phyloP scores from a whole-genome alignment of 2,797 vertebrate genomes.

The Adrianichthys oophorus region DNA sequence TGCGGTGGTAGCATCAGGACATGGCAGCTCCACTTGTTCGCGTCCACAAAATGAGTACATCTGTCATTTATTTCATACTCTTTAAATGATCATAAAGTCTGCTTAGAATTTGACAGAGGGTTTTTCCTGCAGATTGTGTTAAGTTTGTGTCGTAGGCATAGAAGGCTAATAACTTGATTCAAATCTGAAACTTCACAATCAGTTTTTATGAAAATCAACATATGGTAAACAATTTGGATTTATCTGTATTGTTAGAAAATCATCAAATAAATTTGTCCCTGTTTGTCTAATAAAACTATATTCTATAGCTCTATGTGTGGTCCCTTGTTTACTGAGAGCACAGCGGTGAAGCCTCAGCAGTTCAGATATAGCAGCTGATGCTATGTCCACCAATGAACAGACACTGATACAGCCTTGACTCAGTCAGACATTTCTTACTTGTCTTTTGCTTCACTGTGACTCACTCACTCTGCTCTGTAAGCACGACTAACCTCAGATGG shows the following conservation, averaged over 20 bases:
- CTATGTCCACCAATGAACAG: conserved; percentile 19
- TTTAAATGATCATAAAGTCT: too few species aligned
- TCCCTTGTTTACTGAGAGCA: conserved; percentile 56
- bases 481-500: conserved; percentile 7
- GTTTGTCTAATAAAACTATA: conserved; percentile 13
- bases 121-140: too few species aligned
- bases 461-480: conserved; percentile 18
- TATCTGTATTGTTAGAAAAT: too few species aligned
- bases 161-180: background rate
- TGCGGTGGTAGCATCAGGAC: conserved; percentile 12
- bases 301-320: conserved; percentile 39
- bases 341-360: conserved; percentile 35
- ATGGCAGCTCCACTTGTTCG: conserved; percentile 10
- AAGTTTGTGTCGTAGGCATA: background rate
- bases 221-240: conserved; percentile 35
- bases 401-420: conserved; percentile 17
- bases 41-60: conserved; percentile 7
- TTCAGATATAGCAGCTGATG: conserved; percentile 55
- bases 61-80: conserved; percentile 1
- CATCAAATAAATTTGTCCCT: conserved; percentile 68
- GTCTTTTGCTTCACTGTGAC: conserved; percentile 26
- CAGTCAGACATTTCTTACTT: conserved; percentile 8
- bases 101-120: too few species aligned
- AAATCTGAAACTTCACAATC: background rate
- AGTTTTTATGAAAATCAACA: conserved; percentile 36